Evolutionary conservation across 2,888 invertebrate genomes (phyloP), one percentile per base, ranked within the genome.

Genomic region (Caenorhabditis angaria): DNA sequence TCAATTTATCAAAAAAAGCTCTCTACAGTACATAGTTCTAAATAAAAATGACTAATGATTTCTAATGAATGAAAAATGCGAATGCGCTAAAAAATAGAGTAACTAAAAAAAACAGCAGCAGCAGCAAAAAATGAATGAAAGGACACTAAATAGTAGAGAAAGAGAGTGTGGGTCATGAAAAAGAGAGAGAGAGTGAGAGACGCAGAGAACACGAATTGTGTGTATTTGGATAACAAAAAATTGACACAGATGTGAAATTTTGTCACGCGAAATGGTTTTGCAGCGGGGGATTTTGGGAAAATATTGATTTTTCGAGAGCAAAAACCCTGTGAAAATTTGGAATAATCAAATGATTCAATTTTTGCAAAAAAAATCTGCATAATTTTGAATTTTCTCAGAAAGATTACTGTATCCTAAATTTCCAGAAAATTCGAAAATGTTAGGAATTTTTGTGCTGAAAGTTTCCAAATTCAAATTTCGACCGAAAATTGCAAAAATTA

Each of bases 171-270:
- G 35, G 24, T 50, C 22, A 50, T 35, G 56, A 32, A n/a, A 56
- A 22, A 32, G 56, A 32, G 56, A 32, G 35, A 32, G 22, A 32
- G 56, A 32, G 22, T 5, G 32, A 32, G 32, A 32, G 56, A 56
- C 4, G 35, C 18, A 35, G 35, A 20, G 41, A 14, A 14, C 10
- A 18, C 18, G 41, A 41, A 41, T 18, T 41, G 41, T 41, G 41
- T 41, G 14, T 41, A 41, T 41, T 41, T 41, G 41, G 41, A 41
- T 28, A 18, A 27, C 14, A 8, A 57, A 56, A 63, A 22, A 18
- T 56, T 57, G 57, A 63, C 63, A 57, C 63, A 63, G 57, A 63
- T 1, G n/a, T n/a, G n/a, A n/a, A n/a, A n/a, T n/a, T n/a, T n/a
- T n/a, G n/a, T n/a, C n/a, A n/a, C n/a, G n/a, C n/a, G n/a, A n/a